phyloP scores from a whole-genome alignment of 2,113 vertebrate species.

The Phyllostomus hastatus region DNA sequence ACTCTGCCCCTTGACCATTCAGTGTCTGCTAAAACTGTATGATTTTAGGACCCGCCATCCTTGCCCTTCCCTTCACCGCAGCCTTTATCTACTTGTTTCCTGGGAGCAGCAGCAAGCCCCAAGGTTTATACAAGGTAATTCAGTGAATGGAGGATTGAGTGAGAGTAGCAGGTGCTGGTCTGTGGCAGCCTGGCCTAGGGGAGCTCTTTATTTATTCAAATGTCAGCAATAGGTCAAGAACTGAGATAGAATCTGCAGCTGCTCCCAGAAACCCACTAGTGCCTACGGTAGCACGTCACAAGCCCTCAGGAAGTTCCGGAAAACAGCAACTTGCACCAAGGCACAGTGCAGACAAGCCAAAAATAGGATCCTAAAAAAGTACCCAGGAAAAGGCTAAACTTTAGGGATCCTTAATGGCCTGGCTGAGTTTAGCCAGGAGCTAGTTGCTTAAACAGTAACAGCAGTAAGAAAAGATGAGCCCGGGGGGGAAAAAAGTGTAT shows the following conservation, averaged over 20 bases:
- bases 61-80: neutral
- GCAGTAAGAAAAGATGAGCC: neutral
- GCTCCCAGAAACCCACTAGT: constrained; percentile 60
- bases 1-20: neutral
- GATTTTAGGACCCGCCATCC: neutral
- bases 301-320: constrained; percentile 14
- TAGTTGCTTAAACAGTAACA: neutral
- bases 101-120: neutral
- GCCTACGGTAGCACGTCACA: neutral
- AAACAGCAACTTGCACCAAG: neutral
- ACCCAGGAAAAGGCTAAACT: neutral
- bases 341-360: neutral
- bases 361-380: constrained; percentile 36
- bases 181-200: neutral
- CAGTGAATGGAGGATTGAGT: neutral
- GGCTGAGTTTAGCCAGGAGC: neutral
- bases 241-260: constrained; percentile 62
- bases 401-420: neutral
- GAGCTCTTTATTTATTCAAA: constrained; percentile 53
- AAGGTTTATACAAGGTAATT: neutral
- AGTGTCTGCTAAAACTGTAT: neutral
- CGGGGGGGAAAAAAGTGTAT: neutral
- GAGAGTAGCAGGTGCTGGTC: constrained; percentile 34
- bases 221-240: constrained; percentile 58
- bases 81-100: neutral